Percentiles rank a stretch among this genome's conserved stretches.
phyloP scores from a whole-genome alignment of 2,113 vertebrate species.

The Tragelaphus buxtoni region DNA sequence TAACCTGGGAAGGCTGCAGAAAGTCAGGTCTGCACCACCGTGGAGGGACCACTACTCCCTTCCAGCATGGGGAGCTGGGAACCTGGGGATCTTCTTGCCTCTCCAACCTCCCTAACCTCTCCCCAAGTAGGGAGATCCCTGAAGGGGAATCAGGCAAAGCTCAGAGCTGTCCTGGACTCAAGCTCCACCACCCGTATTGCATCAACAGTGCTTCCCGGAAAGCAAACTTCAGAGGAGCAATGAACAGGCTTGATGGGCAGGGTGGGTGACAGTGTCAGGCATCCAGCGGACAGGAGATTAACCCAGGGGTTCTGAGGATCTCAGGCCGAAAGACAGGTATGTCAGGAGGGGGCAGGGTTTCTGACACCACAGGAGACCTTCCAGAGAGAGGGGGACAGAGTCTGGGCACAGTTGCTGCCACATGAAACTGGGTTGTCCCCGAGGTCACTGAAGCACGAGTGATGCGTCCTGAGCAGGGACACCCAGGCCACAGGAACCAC shows the following conservation, averaged over 20 bases:
- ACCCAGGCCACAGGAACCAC: background rate
- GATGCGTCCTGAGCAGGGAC: background rate
- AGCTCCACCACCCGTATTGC: background rate
- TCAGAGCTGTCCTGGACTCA: background rate
- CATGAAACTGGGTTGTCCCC: background rate
- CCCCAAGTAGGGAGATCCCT: background rate
- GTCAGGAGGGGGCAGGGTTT: conserved; percentile 38
- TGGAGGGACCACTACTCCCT: background rate
- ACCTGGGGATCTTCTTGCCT: accelerated
- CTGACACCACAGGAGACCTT: conserved; percentile 8
- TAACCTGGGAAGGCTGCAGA: background rate
- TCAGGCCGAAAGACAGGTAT: conserved; percentile 59
- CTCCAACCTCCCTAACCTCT: accelerated
- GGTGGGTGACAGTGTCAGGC: conserved; percentile 44
- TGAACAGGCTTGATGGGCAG: background rate
- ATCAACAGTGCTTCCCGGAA: background rate
- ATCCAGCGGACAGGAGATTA: conserved; percentile 62
- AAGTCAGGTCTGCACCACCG: background rate
- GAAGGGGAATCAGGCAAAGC: background rate
- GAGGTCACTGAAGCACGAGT: background rate
- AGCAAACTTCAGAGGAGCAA: background rate
- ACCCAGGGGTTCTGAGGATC: background rate
- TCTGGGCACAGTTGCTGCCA: background rate
- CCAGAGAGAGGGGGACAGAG: background rate
- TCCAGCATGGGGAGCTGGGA: background rate